A percentile compares a stretch with the other conserved stretches of the same genome.
phyloP scores from a whole-genome alignment of 1,140 invertebrate genomes.

The Ceratosolen fusciceps region DNA sequence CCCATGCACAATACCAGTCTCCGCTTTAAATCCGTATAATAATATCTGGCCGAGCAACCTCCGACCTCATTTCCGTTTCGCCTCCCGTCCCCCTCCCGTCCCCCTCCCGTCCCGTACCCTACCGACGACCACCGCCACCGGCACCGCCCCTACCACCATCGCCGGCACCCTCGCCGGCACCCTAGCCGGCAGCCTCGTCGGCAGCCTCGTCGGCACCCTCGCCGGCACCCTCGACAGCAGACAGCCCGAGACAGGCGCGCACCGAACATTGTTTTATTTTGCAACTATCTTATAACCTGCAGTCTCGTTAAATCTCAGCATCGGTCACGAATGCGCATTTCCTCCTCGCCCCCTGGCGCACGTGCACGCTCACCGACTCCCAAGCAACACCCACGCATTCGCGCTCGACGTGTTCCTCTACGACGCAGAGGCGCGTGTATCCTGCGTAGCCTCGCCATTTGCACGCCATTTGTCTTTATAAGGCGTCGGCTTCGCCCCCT shows the following conservation, averaged over 20 bases:
- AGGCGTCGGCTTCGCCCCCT: not conserved
- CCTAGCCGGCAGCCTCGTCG: too few relatives aligned
- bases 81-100: not conserved
- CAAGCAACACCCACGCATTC: too few relatives aligned
- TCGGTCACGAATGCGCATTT: constrained; percentile 38
- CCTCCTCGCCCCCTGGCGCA: not conserved
- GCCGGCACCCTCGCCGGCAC: too few relatives aligned
- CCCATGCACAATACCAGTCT: not conserved
- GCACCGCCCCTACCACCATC: too few relatives aligned
- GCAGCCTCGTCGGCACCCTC: too few relatives aligned
- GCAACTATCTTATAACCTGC: not conserved
- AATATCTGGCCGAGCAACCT: not conserved
- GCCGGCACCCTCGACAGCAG: too few relatives aligned
- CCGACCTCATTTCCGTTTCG: not conserved
- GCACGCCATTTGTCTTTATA: constrained; percentile 33
- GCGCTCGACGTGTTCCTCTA: not conserved
- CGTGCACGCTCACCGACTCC: not conserved
- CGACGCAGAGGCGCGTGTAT: constrained; percentile 2
- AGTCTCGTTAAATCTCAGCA: constrained; percentile 41
- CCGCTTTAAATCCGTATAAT: constrained; percentile 17
- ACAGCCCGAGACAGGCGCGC: too few relatives aligned
- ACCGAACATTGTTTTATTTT: constrained; percentile 15
- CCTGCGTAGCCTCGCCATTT: constrained; percentile 29
- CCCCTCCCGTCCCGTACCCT: not conserved
- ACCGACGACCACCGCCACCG: too few relatives aligned